Conservation (phyloP, 1,140 invertebrate genomes). For the Achatina immaculata region DNA sequence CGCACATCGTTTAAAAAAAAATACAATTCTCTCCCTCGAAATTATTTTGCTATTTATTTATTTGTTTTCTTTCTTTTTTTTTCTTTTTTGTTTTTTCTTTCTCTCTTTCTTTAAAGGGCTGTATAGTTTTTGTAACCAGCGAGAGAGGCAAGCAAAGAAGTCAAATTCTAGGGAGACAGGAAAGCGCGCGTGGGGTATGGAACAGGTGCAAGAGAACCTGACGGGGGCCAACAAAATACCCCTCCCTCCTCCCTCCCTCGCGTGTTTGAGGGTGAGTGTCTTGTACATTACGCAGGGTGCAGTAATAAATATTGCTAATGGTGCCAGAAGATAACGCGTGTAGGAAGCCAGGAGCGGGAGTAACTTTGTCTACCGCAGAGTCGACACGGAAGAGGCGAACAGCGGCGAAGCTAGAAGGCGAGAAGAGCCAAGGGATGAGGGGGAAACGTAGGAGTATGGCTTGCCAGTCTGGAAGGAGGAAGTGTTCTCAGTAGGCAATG, state of each 20-base stretch:
- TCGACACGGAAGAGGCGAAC: not conserved
- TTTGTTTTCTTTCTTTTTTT: not conserved
- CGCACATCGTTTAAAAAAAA: too few relatives aligned
- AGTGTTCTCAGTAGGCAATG: too few relatives aligned
- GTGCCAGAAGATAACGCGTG: not conserved
- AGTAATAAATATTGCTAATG: conserved; percentile 13
- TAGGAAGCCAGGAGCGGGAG: not conserved
- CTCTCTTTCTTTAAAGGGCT: not conserved
- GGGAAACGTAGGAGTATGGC: too few relatives aligned
- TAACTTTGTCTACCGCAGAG: conserved; percentile 9
- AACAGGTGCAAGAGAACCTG: not conserved
- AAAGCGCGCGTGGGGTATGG: not conserved
- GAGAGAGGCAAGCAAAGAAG: not conserved
- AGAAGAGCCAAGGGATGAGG: too few relatives aligned
- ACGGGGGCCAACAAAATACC: too few relatives aligned
- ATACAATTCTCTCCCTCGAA: not conserved
- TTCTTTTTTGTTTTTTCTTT: not conserved
- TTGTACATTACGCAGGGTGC: conserved; percentile 2
- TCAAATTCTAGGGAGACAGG: not conserved
- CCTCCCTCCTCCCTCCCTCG: not conserved
- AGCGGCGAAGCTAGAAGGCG: too few relatives aligned
- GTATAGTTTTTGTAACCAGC: not conserved
- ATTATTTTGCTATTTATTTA: not conserved
- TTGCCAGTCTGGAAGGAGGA: too few relatives aligned
- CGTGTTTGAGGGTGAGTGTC: conserved; percentile 4